Conservation (phyloP, 2,797 vertebrate genomes). For the Thunnus albacares region DNA sequence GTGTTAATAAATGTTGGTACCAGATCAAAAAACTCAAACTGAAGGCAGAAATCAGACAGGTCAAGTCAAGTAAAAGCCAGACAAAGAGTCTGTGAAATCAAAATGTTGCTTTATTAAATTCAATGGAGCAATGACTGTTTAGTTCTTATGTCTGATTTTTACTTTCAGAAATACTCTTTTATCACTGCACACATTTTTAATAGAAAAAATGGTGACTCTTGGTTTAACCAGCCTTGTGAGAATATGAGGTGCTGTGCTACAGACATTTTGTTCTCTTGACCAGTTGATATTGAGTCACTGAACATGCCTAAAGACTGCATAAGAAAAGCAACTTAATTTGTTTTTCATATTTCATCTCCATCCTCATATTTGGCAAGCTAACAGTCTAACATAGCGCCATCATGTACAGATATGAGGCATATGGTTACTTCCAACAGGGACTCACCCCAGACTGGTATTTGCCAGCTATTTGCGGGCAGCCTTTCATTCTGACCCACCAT, state of each 20-base stretch:
- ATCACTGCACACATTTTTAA: too few relatives aligned
- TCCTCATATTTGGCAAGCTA: slow-evolving; percentile 41
- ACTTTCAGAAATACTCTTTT: neutral
- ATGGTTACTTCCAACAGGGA: slow-evolving; percentile 49
- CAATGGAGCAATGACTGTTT: too few relatives aligned
- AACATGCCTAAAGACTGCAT: slow-evolving; percentile 15
- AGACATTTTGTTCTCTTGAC: neutral
- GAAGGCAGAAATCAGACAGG: too few relatives aligned
- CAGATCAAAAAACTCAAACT: too few relatives aligned
- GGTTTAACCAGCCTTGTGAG: too few relatives aligned
- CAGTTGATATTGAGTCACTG: neutral
- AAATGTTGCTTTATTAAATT: neutral
- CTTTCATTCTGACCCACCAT: slow-evolving; percentile 50
- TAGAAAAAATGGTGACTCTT: too few relatives aligned
- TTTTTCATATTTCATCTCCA: slow-evolving; percentile 51
- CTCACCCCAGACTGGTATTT: slow-evolving; percentile 29
- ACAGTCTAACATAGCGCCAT: slow-evolving; percentile 33
- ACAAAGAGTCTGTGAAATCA: neutral
- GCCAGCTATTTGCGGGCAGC: slow-evolving; percentile 33
- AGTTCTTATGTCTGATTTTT: too few relatives aligned
- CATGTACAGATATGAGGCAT: slow-evolving; percentile 36
- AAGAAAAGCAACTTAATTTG: slow-evolving; percentile 38
- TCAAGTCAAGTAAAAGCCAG: neutral
- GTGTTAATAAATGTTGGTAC: too few relatives aligned
- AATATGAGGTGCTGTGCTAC: too few relatives aligned